These are phyloP conservation scores for Darevskia nairensis DNA, from an alignment of 2,797 vertebrate species.

Conservation along the genomic window DNA sequence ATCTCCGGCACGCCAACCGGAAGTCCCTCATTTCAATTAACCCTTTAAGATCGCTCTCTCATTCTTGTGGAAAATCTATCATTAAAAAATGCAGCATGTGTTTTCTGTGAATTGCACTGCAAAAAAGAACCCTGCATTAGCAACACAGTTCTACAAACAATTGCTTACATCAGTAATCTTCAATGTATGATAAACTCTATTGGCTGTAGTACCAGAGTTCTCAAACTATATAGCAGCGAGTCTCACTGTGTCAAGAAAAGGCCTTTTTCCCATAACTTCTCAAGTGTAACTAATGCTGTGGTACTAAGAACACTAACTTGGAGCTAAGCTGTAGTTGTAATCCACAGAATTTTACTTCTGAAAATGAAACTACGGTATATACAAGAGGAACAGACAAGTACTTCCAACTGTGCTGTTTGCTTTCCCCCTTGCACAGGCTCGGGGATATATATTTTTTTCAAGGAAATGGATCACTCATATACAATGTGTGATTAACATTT, in stretches of 20 bases:
- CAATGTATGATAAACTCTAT: not conserved
- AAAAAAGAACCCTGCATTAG: not conserved
- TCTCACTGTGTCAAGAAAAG: not conserved
- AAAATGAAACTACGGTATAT: too few relatives aligned
- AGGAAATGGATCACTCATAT: not conserved
- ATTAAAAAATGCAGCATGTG: fast-evolving
- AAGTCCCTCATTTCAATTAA: not conserved
- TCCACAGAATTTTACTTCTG: not conserved
- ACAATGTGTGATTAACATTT: not conserved
- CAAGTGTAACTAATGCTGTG: not conserved
- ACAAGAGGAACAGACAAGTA: not conserved
- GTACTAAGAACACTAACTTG: constrained; percentile 13
- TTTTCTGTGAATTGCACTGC: not conserved
- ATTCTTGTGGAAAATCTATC: not conserved
- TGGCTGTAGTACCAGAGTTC: not conserved
- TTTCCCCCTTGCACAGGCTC: not conserved
- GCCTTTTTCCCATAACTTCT: not conserved
- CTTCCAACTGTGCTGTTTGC: not conserved
- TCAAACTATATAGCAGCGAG: not conserved
- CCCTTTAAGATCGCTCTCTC: not conserved
- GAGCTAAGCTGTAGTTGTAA: not conserved
- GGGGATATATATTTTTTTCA: not conserved
- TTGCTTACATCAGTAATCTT: not conserved
- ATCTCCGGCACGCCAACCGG: too few relatives aligned
- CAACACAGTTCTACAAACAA: not conserved